Evolutionary conservation across 2,888 invertebrate genomes (phyloP), one percentile per base, ranked within the genome.

Genomic region (Junonia oenone): DNA sequence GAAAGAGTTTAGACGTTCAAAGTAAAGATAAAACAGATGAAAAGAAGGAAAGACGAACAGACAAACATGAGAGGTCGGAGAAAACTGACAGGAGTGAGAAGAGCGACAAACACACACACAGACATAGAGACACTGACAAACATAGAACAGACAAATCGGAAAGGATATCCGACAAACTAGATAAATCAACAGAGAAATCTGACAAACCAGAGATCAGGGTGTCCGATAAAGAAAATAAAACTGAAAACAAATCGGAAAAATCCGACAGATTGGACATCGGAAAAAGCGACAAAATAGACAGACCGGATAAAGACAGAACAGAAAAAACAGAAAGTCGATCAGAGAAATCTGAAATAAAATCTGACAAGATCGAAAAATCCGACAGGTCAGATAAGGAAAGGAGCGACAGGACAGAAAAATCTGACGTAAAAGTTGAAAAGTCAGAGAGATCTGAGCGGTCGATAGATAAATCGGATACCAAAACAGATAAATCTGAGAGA

Each of bases 1-100:
- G 83, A 31, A 88, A 88, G 58, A 86, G 83, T 47, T 69, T 76
- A 6, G 88, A 88, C 1, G 67, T 68, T 1, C 80, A 78, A 55
- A 69, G 67, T 2, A 83, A 76, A 2, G 80, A 76, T 0, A 78
- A 80, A 59, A 53, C 67, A 1, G 81, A 82, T 6, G 82, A 82
- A 51, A 81, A 80, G 51, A 67, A 75, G 38, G 80, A 82, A 15
- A 73, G 66, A 45, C 62, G 55, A 59, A 67, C 46, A 2, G 68
- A 71, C 0, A 74, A 72, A 55, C 67, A 64, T 14, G 73, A 73
- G 0, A 73, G 46, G 48, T 37, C 47, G 27, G 51, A 63, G 4
- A 61, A 58, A 38, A 45, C 55, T 33, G 68, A 68, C 14, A 67
- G 58, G 45, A 26, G 29, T 0, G 66, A 66, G 13, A 51, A 31